Evolutionary conservation across 2,113 vertebrate species (phyloP).

Genomic region (Bambusicola thoracicus): DNA sequence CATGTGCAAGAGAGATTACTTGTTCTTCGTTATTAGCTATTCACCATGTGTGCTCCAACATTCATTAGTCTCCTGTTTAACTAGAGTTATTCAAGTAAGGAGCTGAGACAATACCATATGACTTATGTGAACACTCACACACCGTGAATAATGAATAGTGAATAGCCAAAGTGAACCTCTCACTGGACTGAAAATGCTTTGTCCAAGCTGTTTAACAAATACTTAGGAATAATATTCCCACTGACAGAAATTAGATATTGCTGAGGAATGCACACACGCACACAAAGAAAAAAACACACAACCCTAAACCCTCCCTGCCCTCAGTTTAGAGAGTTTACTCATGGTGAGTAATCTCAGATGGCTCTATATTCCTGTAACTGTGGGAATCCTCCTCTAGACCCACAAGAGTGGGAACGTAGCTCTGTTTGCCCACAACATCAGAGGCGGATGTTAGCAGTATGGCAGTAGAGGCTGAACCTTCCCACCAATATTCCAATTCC

Average conservation of each 20-base stretch:
- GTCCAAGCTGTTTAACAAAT: slow-evolving; percentile 33
- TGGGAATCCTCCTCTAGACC: slow-evolving; percentile 8
- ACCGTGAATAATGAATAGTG: slow-evolving; percentile 50
- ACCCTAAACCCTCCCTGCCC: not conserved
- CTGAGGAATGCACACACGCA: not conserved
- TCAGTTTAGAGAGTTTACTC: not conserved
- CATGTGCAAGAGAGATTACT: slow-evolving; percentile 36
- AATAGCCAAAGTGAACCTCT: slow-evolving; percentile 44
- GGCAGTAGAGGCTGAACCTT: too few relatives aligned
- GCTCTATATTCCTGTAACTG: slow-evolving; percentile 4
- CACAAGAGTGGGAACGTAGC: not conserved
- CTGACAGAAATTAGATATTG: not conserved
- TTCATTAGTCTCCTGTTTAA: slow-evolving; percentile 67
- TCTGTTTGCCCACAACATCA: not conserved
- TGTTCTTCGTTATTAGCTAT: slow-evolving; percentile 47
- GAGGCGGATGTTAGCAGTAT: too few relatives aligned
- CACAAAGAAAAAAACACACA: not conserved
- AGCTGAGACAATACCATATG: slow-evolving; percentile 55
- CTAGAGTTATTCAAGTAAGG: slow-evolving; percentile 62
- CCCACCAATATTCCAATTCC: too few relatives aligned
- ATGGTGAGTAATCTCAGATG: not conserved
- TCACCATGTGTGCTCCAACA: slow-evolving; percentile 60
- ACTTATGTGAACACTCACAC: slow-evolving; percentile 46
- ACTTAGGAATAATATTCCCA: slow-evolving; percentile 10
- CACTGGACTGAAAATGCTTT: slow-evolving; percentile 30